Conservation (phyloP, 2,113 vertebrate genomes). For the Limanda limanda region DNA sequence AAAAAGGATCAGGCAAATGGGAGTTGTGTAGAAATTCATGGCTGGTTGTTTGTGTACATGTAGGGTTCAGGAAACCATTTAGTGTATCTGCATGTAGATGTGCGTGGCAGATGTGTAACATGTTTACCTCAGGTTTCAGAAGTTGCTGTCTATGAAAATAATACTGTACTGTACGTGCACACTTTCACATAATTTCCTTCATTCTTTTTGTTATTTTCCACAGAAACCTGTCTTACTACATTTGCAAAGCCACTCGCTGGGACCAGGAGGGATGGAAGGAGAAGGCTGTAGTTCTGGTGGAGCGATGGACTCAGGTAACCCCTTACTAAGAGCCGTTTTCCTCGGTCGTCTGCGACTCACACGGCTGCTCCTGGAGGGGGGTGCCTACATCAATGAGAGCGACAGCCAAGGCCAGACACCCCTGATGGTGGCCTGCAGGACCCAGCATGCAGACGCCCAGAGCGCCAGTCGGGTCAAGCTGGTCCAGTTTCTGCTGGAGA, state of each 20-base stretch:
- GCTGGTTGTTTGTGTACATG: not conserved
- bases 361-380: slow-evolving; percentile 90
- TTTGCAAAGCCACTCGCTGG: not conserved
- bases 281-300: slow-evolving; percentile 31
- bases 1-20: not conserved
- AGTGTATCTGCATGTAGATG: not conserved
- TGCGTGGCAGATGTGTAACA: not conserved
- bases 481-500: slow-evolving; percentile 92
- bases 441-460: slow-evolving; percentile 85
- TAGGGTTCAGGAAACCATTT: not conserved
- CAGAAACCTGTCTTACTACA: slow-evolving; percentile 26
- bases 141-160: not conserved
- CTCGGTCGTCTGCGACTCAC: slow-evolving; percentile 91
- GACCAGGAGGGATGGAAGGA: slow-evolving; percentile 55
- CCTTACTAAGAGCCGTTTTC: slow-evolving; percentile 91
- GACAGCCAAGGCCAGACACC: slow-evolving; percentile 91
- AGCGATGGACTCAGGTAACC: slow-evolving; percentile 80
- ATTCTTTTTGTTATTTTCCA: slow-evolving; percentile 14
- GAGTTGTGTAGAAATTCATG: not conserved
- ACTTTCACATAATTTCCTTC: not conserved
- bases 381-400: slow-evolving; percentile 93
- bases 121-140: not conserved
- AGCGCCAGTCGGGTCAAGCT: slow-evolving; percentile 89
- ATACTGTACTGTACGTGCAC: not conserved
- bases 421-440: slow-evolving; percentile 92